Conservation (phyloP, 2,888 invertebrate genomes). For the Anticlea derivata region DNA sequence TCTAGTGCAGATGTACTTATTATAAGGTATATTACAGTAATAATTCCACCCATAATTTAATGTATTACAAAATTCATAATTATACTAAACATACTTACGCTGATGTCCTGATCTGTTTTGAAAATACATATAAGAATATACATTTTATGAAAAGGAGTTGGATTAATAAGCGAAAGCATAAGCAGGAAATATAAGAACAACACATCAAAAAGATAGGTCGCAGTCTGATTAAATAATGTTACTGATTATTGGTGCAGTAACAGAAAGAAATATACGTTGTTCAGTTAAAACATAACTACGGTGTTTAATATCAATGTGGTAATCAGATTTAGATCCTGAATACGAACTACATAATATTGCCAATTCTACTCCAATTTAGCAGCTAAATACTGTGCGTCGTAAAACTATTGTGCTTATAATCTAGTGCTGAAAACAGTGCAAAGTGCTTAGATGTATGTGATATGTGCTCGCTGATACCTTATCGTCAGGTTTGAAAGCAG, state of each 20-base stretch:
- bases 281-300: constrained; percentile 26
- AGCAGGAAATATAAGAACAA: constrained; percentile 61
- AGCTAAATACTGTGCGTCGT: constrained; percentile 29
- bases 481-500: constrained; percentile 67
- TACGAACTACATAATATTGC: constrained; percentile 24
- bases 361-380: constrained; percentile 22
- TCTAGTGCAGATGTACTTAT: too few relatives aligned
- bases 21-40: too few relatives aligned
- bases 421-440: constrained; percentile 20
- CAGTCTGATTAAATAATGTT: constrained; percentile 44
- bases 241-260: constrained; percentile 36
- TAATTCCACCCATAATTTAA: too few relatives aligned
- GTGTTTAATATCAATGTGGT: constrained; percentile 8
- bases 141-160: constrained; percentile 18
- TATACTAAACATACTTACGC: constrained; percentile 47
- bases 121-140: constrained; percentile 23
- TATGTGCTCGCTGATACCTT: constrained; percentile 64
- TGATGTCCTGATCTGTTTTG: constrained; percentile 1
- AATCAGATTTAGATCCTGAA: constrained; percentile 14
- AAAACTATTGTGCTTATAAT: constrained; percentile 40
- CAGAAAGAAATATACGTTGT: constrained; percentile 26
- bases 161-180: constrained; percentile 60
- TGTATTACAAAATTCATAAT: too few relatives aligned
- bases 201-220: constrained; percentile 42
- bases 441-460: constrained; percentile 40